Conservation (phyloP, 2,797 vertebrate species). For the Merluccius polli region DNA sequence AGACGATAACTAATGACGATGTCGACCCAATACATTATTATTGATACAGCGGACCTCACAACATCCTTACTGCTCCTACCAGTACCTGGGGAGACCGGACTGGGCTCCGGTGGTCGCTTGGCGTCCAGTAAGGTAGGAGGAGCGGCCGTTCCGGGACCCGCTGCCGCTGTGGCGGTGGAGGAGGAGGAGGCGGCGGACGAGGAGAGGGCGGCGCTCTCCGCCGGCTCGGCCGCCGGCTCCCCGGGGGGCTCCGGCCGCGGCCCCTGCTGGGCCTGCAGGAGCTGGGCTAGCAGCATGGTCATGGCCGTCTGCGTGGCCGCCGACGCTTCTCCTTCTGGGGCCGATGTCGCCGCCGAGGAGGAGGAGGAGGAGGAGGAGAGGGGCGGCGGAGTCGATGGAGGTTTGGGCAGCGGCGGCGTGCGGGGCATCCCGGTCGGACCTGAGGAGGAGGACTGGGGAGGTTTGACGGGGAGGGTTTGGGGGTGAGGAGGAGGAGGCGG, state of each 20-base stretch:
- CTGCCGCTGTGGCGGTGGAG: not conserved
- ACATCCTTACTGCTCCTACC: too few relatives aligned
- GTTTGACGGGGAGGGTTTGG: constrained; percentile 43
- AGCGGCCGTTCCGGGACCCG: constrained; percentile 22
- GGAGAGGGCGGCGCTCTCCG: constrained; percentile 19
- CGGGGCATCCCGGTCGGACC: constrained; percentile 65
- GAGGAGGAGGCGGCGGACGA: not conserved
- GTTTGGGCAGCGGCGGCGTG: constrained; percentile 73
- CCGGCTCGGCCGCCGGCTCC: constrained; percentile 57
- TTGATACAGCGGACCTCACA: too few relatives aligned
- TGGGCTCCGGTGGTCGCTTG: constrained; percentile 71
- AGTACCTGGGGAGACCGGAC: constrained; percentile 73
- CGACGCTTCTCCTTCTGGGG: constrained; percentile 48
- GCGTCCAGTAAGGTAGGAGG: constrained; percentile 51
- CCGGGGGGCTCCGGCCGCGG: constrained; percentile 74
- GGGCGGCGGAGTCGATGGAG: constrained; percentile 67
- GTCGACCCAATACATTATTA: too few relatives aligned
- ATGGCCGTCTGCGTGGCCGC: constrained; percentile 87
- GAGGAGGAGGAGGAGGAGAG: constrained; percentile 28
- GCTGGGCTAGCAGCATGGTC: constrained; percentile 91
- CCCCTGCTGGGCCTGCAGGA: constrained; percentile 89
- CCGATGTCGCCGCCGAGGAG: constrained; percentile 37
- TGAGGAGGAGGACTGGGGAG: constrained; percentile 72
- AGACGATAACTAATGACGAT: too few relatives aligned
- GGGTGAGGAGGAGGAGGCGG: constrained; percentile 65